Conservation (phyloP, 2,797 vertebrate species). For the Pseudochromis fuscus region DNA sequence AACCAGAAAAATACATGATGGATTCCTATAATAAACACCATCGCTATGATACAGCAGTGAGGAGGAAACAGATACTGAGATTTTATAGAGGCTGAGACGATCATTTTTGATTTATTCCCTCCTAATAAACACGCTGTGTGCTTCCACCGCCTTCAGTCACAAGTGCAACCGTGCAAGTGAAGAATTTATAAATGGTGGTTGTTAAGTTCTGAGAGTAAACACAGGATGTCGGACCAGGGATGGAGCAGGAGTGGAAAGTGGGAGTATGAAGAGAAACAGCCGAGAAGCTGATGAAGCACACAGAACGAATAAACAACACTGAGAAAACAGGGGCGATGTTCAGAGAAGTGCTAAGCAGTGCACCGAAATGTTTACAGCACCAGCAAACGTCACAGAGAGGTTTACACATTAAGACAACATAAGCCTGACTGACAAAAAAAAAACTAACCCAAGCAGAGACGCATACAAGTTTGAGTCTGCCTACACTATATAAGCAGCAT, state of each 20-base stretch:
- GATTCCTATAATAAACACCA: conserved; percentile 47
- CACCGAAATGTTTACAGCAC: conserved; percentile 32
- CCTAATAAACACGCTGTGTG: not conserved
- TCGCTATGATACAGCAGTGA: conserved; percentile 9
- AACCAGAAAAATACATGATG: conserved; percentile 44
- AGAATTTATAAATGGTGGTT: conserved; percentile 21
- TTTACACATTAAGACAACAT: conserved; percentile 22
- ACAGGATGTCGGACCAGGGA: conserved; percentile 8
- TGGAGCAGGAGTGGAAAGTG: conserved; percentile 8
- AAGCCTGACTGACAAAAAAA: not conserved
- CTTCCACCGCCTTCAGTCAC: not conserved
- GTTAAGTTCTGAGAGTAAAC: conserved; percentile 24
- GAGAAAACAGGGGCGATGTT: conserved; percentile 18
- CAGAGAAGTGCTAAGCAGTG: conserved; percentile 32
- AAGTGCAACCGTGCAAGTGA: conserved; percentile 4
- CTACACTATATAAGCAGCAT: not conserved
- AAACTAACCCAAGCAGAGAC: not conserved
- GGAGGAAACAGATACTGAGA: conserved; percentile 8
- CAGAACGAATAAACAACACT: conserved; percentile 40
- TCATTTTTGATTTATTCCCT: conserved; percentile 2
- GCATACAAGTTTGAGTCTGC: not conserved
- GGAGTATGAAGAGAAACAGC: conserved; percentile 25
- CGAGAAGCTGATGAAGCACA: conserved; percentile 18
- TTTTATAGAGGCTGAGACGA: not conserved
- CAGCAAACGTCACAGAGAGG: conserved; percentile 3